Evolutionary conservation across 2,888 invertebrate species (phyloP), one percentile per base, ranked within the genome.

Genomic region (Pachliopta kotzebuea): DNA sequence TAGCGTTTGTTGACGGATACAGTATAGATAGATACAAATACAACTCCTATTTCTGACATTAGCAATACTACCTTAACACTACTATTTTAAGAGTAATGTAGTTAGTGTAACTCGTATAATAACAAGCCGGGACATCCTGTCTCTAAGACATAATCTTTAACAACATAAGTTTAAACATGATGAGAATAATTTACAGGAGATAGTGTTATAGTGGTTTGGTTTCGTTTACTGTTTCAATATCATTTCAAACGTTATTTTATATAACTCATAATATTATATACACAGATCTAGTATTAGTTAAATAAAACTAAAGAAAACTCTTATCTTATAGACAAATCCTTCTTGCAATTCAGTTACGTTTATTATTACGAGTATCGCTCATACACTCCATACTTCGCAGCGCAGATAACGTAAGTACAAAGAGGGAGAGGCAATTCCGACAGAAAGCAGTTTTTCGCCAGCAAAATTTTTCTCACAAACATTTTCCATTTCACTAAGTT

Each of bases 361-460:
- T 60, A 53, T 53, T 53, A 60, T 24, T 60, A 53, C 21, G 9
- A 21, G 23, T 60, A 52, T 60, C 52, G 59, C n/a, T 18, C 18
- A 23, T 26, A 60, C 60, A 49, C 31, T 37, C 52, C 21, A 29
- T 31, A 60, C 23, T 60, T 60, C 50, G 53, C 37, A 23, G 37
- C 24, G 21, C 53, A 53, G 53, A 60, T 52, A 31, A 11, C 26
- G 31, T 42, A 53, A 60, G 31, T 20, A 20, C 0, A 50, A 21
- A 58, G 49, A 50, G 4, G 18, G 45, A 45, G 7, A 52, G 50
- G 8, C 20, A 11, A 52, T 23, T 52, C 21, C 20, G 9, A n/a
- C 0, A 14, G 14, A 52, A 52, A 21, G 14, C 21, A 21, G n/a
- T 4, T 21, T 52, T 52, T 23, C 8, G 9, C 9, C 21, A 21